Evolutionary conservation across 2,888 invertebrate genomes (phyloP), one percentile per base, ranked within the genome.

Genomic region (Andrena camellia): DNA sequence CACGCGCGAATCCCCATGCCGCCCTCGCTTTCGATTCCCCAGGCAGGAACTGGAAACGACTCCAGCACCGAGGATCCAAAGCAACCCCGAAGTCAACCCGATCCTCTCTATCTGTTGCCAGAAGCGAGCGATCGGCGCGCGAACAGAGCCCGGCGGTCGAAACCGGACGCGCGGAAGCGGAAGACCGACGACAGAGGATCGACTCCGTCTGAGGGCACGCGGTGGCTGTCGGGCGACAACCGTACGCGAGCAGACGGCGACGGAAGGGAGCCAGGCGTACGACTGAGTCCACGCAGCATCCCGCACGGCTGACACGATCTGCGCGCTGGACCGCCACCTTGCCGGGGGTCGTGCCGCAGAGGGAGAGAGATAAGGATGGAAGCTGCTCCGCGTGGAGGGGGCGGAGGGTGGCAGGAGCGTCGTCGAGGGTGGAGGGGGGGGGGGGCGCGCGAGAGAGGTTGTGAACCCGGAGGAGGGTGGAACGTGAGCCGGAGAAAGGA

Each of bases 261-360:
- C 79, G 63, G 84, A 66, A 81, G 78, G 84, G 77, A 81, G 87
- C 83, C 87, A 86, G 84, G 78, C 84, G 87, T 90, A 90, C 91
- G 87, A 91, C 89, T 89, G 87, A 88, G 84, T 83, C 85, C 85
- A 82, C 73, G 81, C 90, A 87, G 87, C 87, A 88, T 88, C 89
- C 86, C 83, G 86, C 79, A 77, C 83, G 86, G 85, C 81, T 81
- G 78, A 84, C 80, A 81, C 78, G 86, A 74, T 84, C 82, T 80
- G 72, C 83, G 79, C 83, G 83, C 86, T 88, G 89, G 88, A 89
- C 86, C 89, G 67, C 85, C 86, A 84, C 86, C 87, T 86, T 80
- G 85, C 83, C 76, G 78, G 78, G 85, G 88, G 85, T 81, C 78
- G 83, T 81, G 74, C 71, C 71, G 82, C 72, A 76, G 79, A 79